These are phyloP conservation scores for Psix sp. DNA, from an alignment of 1,140 invertebrate species.

Conservation along the genomic window DNA sequence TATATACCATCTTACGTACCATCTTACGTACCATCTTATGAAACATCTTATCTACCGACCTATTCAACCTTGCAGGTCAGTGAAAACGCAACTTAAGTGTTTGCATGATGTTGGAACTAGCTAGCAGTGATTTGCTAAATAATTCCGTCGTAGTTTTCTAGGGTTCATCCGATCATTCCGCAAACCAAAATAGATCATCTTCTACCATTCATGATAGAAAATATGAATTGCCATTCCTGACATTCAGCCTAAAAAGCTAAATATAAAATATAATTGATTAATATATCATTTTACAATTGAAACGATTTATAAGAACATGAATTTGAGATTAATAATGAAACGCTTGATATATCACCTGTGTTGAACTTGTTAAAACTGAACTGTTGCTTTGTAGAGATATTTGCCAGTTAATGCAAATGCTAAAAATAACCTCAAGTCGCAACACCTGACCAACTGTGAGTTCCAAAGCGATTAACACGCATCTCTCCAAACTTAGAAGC, in stretches of 20 bases:
- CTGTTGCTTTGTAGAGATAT: slow-evolving; percentile 23
- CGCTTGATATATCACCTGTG: neutral
- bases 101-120: slow-evolving; percentile 12
- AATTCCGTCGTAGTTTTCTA: neutral
- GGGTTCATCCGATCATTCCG: neutral
- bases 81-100: slow-evolving; percentile 14
- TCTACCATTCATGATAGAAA: slow-evolving; percentile 1
- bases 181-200: neutral
- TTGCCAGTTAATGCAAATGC: slow-evolving; percentile 33
- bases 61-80: slow-evolving; percentile 61
- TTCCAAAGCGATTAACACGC: slow-evolving; percentile 50
- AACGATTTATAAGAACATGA: too few species aligned
- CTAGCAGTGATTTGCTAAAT: neutral
- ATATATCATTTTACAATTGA: too few species aligned
- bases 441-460: slow-evolving; percentile 32
- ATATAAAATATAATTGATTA: too few species aligned
- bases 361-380: slow-evolving; percentile 16
- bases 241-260: too few species aligned
- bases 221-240: neutral
- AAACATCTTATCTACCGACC: slow-evolving; percentile 51
- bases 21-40: slow-evolving; percentile 39
- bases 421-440: slow-evolving; percentile 45
- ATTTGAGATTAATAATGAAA: too few species aligned
- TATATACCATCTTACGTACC: slow-evolving; percentile 19
- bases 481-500: slow-evolving; percentile 15